Base-by-base conservation (phyloP, 2,797 vertebrate species). In the Propithecus deckenii region DNA sequence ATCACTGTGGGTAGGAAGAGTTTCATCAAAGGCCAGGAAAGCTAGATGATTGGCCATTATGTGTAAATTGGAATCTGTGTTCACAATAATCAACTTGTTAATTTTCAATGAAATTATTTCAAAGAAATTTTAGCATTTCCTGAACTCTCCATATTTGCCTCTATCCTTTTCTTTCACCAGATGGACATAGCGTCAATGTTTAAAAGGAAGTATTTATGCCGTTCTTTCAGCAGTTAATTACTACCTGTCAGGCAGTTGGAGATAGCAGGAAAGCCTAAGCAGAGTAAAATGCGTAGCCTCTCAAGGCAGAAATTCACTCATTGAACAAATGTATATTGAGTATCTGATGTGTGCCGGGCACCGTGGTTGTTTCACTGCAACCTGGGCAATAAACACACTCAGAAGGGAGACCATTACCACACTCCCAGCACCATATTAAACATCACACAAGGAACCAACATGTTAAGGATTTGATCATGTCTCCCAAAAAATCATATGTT, bases 21-120 rank as follows among this genome's bases (percentile, higher is more conserved):
- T 89, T 86, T 86, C 86, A 17, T 90, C 95, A 88, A 75, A 96
- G 97, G 96, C 90, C 95, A 75, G 85, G 95, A 94, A 96, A 94
- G 48, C 88, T 87, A 89, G 95, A 96, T 94, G 96, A 97, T 92
- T 94, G 96, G 81, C 92, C 74, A 96, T 97, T 96, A 91, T 97
- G 96, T 85, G 65, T 69, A 97, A 98, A 98, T 78, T 96, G 92
- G 92, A 93, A 92, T 91, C 95, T 94, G 88, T 87, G 94, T 96
- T 97, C 92, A 93, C 76, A 78, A 97, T 95, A 95, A 96, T 94
- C 94, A 97, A 89, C 97, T 97, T 97, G 96, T 98, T 97, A 96
- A 98, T 97, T 97, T 97, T 96, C 97, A 97, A 93, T 97, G 94
- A 98, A 97, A 97, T 96, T 94, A 92, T 96, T 96, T 97, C 95